These are phyloP conservation scores for Aythya baeri DNA, from an alignment of 2,113 vertebrate species.

Conservation along the genomic window DNA sequence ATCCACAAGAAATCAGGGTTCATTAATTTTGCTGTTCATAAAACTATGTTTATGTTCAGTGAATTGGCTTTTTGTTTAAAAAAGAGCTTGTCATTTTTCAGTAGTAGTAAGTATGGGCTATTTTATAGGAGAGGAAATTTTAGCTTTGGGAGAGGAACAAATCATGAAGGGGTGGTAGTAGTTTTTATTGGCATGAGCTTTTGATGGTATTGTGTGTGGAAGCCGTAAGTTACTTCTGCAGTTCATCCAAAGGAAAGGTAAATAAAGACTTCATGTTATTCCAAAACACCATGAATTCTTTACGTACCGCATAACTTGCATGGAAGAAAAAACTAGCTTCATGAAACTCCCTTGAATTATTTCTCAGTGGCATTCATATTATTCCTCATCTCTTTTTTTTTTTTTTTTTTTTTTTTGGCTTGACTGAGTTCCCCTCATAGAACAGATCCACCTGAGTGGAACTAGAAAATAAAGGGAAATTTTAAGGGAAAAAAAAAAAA, in stretches of 20 bases:
- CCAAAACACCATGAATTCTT: not conserved
- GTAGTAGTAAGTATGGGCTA: not conserved
- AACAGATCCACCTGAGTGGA: not conserved
- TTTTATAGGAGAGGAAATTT: not conserved
- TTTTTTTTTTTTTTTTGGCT: not conserved
- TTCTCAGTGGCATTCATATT: not conserved
- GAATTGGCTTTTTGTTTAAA: not conserved
- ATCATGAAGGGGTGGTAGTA: not conserved
- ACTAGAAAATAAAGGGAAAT: not conserved
- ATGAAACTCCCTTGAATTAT: not conserved
- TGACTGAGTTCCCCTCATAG: not conserved
- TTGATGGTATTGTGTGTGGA: not conserved
- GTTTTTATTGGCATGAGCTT: not conserved
- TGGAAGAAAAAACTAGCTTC: not conserved
- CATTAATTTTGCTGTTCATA: not conserved
- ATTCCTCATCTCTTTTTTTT: not conserved
- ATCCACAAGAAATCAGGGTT: not conserved
- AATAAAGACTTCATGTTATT: not conserved
- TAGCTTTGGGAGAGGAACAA: not conserved
- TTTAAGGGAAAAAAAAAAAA: not conserved
- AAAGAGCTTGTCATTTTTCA: not conserved
- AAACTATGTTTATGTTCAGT: not conserved
- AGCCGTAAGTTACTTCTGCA: not conserved
- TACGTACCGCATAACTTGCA: not conserved
- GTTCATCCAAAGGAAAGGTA: not conserved